Conservation (phyloP, 2,888 invertebrate genomes). For the Amphimallon solstitiale region DNA sequence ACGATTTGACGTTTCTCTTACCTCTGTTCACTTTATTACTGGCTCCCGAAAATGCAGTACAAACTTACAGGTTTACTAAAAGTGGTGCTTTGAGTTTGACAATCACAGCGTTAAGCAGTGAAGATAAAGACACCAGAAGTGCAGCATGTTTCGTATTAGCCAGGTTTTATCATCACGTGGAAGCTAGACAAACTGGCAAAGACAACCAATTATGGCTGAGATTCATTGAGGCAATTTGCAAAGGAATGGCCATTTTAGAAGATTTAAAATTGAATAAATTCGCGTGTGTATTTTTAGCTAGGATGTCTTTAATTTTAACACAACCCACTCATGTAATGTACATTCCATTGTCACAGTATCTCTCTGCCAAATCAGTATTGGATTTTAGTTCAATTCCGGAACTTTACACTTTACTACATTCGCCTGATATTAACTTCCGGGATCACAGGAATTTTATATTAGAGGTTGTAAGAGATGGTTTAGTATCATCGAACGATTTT, state of each 20-base stretch:
- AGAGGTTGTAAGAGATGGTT: conserved; percentile 78
- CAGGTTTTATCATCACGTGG: conserved; percentile 79
- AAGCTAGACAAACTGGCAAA: conserved; percentile 72
- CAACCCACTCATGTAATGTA: conserved; percentile 82
- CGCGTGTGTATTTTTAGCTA: conserved; percentile 76
- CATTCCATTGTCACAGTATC: conserved; percentile 68
- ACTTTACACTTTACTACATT: conserved; percentile 85
- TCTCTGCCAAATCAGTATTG: conserved; percentile 75
- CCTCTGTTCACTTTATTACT: conserved; percentile 80
- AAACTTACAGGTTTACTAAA: conserved; percentile 75
- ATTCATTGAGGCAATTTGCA: conserved; percentile 74
- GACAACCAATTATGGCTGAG: conserved; percentile 75
- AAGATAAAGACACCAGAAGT: conserved; percentile 73
- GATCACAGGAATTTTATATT: conserved; percentile 82
- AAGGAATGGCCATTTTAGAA: conserved; percentile 66
- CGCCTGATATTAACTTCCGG: conserved; percentile 75
- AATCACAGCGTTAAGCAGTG: conserved; percentile 76
- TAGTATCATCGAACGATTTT: conserved; percentile 79
- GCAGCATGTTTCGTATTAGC: conserved; percentile 80
- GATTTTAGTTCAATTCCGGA: conserved; percentile 87
- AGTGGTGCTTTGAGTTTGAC: conserved; percentile 77
- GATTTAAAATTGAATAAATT: conserved; percentile 58
- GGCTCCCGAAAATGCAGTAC: conserved; percentile 78
- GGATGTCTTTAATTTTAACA: conserved; percentile 75
- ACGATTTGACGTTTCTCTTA: conserved; percentile 85